Evolutionary conservation across 2,113 vertebrate genomes (phyloP), one percentile per base, ranked within the genome.

Genomic region (Lucifuga dentata): DNA sequence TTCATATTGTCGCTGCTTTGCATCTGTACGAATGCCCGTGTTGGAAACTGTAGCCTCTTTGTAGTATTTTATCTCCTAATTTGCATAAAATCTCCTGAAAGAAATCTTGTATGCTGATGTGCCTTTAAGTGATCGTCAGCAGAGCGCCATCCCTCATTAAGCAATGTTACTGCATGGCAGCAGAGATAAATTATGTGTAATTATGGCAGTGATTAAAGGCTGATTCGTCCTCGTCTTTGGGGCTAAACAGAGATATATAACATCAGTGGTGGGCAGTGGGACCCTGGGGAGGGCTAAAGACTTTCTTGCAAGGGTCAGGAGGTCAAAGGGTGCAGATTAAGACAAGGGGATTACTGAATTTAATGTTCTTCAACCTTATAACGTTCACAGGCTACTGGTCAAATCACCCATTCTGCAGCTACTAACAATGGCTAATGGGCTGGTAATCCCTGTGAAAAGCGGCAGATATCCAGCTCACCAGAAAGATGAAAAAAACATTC

Each of bases 301-400:
- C 81, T 83, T 61, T 21, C 69, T 58, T 17, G 46, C 60, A 39
- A n/a, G 73, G 91, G 92, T 92, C 91, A 91, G 20, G 61, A 76
- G 91, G 90, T 91, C 89, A 88, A 26, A 68, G 79, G 77, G 84
- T 84, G 73, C 85, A 87, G 86, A 93, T 89, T 91, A 86, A 90
- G 89, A 93, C 85, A 92, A 86, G 87, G 83, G 87, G 88, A 91
- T 92, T 90, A 91, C 87, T 86, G 87, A 87, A 91, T 92, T 90
- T 88, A 91, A 88, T 33, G 66, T 83, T 85, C 79, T 81, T 51
- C 68, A 78, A 73, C 80, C 84, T 81, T 67, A 70, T 84, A 88
- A 72, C 26, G 36, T 90, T 90, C 80, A 90, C 87, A 88, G 80
- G 69, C 82, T 80, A 52, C 69, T 87, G 86, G 83, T 88, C 84